Percentiles rank a stretch among this genome's conserved stretches.
Evolutionary conservation across 2,797 vertebrate species (phyloP).

Genomic region (Calcarius lapponicus): DNA sequence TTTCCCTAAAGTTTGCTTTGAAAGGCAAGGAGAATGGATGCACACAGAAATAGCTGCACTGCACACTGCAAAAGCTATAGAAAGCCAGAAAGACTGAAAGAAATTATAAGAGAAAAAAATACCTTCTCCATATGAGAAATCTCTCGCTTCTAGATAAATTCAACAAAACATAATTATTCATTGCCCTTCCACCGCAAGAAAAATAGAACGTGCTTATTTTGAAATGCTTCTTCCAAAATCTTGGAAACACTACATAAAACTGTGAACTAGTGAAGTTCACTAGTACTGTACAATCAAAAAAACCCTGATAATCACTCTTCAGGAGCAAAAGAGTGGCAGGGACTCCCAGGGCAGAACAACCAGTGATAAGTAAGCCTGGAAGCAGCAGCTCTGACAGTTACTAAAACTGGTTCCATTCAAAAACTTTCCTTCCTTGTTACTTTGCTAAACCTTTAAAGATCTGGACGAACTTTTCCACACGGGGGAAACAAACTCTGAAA

Average conservation of each 20-base stretch:
- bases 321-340: background rate
- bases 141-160: background rate
- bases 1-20: background rate
- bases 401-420: background rate
- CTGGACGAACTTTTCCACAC: background rate
- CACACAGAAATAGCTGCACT: background rate
- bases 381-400: background rate
- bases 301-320: background rate
- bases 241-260: background rate
- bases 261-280: background rate
- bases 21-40: background rate
- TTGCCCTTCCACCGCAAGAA: background rate
- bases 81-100: background rate
- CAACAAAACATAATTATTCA: background rate
- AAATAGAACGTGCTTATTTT: background rate
- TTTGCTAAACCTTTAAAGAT: background rate
- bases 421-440: background rate
- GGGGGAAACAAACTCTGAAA: background rate
- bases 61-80: background rate
- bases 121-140: background rate
- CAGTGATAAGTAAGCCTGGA: background rate
- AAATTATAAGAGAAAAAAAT: background rate
- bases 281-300: background rate
- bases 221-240: background rate
- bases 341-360: background rate